Percentiles rank a stretch among this genome's conserved stretches.
phyloP scores from a whole-genome alignment of 2,888 invertebrate genomes.

The Selenia dentaria region DNA sequence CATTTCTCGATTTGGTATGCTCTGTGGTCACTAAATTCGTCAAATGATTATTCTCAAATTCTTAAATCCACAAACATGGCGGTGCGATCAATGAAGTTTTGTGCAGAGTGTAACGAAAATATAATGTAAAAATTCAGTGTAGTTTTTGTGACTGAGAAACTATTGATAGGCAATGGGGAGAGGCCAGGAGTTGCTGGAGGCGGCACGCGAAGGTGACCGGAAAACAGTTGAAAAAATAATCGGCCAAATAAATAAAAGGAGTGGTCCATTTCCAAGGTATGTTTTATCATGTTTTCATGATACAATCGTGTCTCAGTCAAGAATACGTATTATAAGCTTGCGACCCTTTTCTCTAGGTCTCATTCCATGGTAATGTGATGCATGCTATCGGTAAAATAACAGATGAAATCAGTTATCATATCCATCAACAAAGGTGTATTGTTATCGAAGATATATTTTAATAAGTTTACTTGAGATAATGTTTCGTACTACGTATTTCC shows the following conservation, averaged over 20 bases:
- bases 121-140: constrained; percentile 57
- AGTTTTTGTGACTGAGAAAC: constrained; percentile 76
- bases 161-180: constrained; percentile 92
- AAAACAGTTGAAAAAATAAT: constrained; percentile 95
- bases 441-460: constrained; percentile 45
- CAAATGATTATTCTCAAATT: too few relatives aligned
- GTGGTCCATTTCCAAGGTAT: constrained; percentile 97
- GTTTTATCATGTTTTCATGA: constrained; percentile 62
- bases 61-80: constrained; percentile 92
- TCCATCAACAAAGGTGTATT: constrained; percentile 54
- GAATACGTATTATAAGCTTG: background rate
- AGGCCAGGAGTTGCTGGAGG: constrained; percentile 98
- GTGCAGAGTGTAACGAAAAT: constrained; percentile 77
- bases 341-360: background rate
- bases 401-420: constrained; percentile 42
- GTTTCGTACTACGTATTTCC: too few relatives aligned
- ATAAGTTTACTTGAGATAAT: constrained; percentile 61
- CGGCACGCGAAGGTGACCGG: constrained; percentile 96
- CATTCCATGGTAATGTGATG: background rate
- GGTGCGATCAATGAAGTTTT: constrained; percentile 90
- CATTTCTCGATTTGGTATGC: too few relatives aligned
- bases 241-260: constrained; percentile 94
- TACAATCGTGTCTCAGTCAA: constrained; percentile 12
- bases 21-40: too few relatives aligned
- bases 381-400: background rate